Percentiles rank a stretch among this genome's conserved stretches.
These are phyloP conservation scores for Acholoe squamosa DNA, from an alignment of 2,888 invertebrate genomes.

Conservation along the genomic window DNA sequence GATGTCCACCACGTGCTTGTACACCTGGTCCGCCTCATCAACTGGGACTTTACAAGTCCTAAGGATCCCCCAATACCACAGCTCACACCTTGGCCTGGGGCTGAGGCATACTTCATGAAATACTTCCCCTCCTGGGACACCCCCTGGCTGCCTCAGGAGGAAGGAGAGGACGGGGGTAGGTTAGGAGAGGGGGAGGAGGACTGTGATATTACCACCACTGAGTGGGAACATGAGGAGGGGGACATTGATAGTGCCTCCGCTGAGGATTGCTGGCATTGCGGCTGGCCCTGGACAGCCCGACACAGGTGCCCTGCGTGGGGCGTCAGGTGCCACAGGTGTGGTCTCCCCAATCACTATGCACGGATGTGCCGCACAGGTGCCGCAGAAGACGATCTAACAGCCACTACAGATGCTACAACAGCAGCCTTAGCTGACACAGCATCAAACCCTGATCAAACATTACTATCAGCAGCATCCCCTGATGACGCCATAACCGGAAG, in stretches of 20 bases:
- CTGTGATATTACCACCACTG: not conserved
- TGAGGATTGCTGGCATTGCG: slow-evolving; percentile 49
- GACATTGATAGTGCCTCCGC: not conserved
- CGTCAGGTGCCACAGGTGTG: slow-evolving; percentile 42
- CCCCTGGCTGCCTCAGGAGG: not conserved
- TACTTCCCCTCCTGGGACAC: slow-evolving; percentile 11
- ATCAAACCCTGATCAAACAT: not conserved
- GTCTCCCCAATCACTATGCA: slow-evolving; percentile 49
- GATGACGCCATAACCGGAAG: not conserved
- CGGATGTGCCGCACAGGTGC: slow-evolving; percentile 35
- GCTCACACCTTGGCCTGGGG: not conserved
- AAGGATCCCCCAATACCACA: not conserved
- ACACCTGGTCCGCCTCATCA: not conserved
- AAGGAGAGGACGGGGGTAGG: not conserved
- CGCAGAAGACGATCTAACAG: not conserved
- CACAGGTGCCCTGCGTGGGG: slow-evolving; percentile 56
- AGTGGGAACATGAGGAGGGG: not conserved
- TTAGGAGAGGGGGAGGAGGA: not conserved
- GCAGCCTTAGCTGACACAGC: not conserved
- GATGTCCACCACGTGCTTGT: slow-evolving; percentile 4
- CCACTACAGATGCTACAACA: not conserved
- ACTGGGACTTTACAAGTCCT: not conserved
- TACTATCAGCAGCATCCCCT: not conserved
- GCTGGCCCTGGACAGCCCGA: slow-evolving; percentile 35
- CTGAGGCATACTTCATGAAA: not conserved